Evolutionary conservation across 2,797 vertebrate species (phyloP), one percentile per base, ranked within the genome.

Genomic region (Cryptoblepharus egeriae): DNA sequence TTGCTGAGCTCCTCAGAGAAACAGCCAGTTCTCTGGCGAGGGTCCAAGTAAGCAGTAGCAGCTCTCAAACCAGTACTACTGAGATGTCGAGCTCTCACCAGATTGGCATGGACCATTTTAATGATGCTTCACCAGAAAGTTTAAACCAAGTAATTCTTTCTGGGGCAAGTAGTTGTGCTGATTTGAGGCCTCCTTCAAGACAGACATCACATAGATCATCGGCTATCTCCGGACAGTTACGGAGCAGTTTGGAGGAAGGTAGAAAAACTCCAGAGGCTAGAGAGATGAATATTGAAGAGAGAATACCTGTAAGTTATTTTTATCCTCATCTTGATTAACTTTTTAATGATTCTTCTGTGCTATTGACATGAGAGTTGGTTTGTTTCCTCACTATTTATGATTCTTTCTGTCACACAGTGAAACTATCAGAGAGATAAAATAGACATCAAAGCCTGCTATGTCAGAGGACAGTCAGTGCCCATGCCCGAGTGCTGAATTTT

Each of bases 281-380:
- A 63, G 96, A 97, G 83, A 71, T 98, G 32, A 96, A 97, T 88
- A 97, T 98, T 63, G 97, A 98, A 42, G 96, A 97, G 39, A 95
- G 97, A 83, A 98, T 98, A 72, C 97, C 97, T 35, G 97, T 98
- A 94, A 96, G 91, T 92, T n/a, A 32, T 60, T 82, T 77, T 3
- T 58, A 22, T 55, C 9, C 1, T 20, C 24, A 2, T 26, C 24
- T n/a, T n/a, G n/a, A n/a, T n/a, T n/a, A n/a, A n/a, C n/a, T 37
- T 80, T 24, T 75, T 22, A 18, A 37, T 20, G 42, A 52, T 58
- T 24, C 22, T 13, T 24, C 28, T 49, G 71, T 20, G 0, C 22
- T 42, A 4, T 75, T 26, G 20, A 39, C 57, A 30, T 39, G 20
- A 73, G 9, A 4, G 16, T 8, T n/a, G 77, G 35, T 32, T 2